phyloP scores from a whole-genome alignment of 53 echinoderm and acorn worm genomes.

The Paracentrotus lividus region DNA sequence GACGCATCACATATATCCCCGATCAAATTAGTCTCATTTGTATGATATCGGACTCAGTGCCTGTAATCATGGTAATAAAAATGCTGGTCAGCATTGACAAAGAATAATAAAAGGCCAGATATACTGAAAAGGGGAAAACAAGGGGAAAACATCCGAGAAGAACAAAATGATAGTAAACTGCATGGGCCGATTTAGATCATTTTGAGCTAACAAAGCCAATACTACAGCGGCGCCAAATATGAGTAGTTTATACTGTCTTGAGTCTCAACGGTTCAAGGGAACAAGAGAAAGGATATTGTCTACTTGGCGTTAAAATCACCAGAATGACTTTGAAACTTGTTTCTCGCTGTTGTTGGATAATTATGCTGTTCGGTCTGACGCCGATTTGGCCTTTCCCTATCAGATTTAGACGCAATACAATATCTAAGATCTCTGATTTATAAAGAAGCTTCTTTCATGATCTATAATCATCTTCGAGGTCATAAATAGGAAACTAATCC shows the following conservation, averaged over 20 bases:
- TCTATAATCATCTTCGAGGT: neutral
- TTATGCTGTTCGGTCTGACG: neutral
- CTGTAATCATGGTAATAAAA: too few species aligned
- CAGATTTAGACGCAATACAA: conserved; percentile 44
- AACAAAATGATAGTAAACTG: neutral
- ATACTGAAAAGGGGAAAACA: neutral
- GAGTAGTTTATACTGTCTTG: neutral
- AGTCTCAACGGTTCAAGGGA: neutral
- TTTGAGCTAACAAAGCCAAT: neutral
- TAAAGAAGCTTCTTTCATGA: neutral
- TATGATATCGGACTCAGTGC: too few species aligned
- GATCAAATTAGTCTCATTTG: too few species aligned
- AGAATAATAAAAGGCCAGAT: neutral
- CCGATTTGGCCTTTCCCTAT: neutral
- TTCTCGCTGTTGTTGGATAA: neutral
- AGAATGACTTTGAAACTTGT: conserved; percentile 15
- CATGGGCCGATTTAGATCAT: neutral
- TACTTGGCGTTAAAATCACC: neutral
- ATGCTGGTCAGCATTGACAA: neutral
- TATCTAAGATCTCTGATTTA: neutral
- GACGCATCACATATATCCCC: too few species aligned
- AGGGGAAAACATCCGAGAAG: neutral
- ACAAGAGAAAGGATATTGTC: neutral
- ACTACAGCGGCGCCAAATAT: neutral
- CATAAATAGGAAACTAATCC: conserved; percentile 17